Base-by-base conservation (phyloP, 2,888 invertebrate species). In the Clunio marinus region DNA sequence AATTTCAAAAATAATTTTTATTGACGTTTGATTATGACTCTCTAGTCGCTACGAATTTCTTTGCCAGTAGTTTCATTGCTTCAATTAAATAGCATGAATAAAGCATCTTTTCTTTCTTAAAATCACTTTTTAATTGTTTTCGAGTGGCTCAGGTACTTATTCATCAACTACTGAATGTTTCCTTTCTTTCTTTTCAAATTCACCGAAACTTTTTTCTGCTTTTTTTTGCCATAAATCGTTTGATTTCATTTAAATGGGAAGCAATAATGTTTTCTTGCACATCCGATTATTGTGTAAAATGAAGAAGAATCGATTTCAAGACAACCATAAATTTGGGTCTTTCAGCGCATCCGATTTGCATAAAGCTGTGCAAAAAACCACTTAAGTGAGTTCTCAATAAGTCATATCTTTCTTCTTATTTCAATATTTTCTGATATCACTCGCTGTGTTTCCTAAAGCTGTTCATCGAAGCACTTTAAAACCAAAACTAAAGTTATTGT, bases 401-500 rank as follows among this genome's bases (percentile, higher is more conserved):
- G n/a, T n/a, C n/a, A n/a, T n/a, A n/a, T n/a, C n/a, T n/a, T n/a
- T n/a, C n/a, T n/a, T n/a, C n/a, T n/a, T n/a, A n/a, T n/a, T n/a
- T n/a, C n/a, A n/a, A n/a, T n/a, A n/a, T n/a, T n/a, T n/a, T n/a
- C n/a, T n/a, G n/a, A n/a, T 32, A 32, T 7, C 32, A 32, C 5
- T 32, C 4, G 32, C 32, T 32, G 32, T 4, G 4, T 32, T 10
- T 32, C 10, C 10, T 32, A 7, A 13, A 10, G 66, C 51, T 66
- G 66, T 66, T 66, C 32, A 35, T 55, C 51, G 32, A 35, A 46
- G 27, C 66, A 46, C 66, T 66, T 66, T 55, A 66, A 28, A 35
- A 55, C 32, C 35, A 66, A 66, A 66, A 66, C 66, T 66, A 55
- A 66, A 10, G 25, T 32, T 46, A 65, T 46, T 65, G 63, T 65